Conservation (phyloP, 2,888 invertebrate genomes). For the Apodemia zela region DNA sequence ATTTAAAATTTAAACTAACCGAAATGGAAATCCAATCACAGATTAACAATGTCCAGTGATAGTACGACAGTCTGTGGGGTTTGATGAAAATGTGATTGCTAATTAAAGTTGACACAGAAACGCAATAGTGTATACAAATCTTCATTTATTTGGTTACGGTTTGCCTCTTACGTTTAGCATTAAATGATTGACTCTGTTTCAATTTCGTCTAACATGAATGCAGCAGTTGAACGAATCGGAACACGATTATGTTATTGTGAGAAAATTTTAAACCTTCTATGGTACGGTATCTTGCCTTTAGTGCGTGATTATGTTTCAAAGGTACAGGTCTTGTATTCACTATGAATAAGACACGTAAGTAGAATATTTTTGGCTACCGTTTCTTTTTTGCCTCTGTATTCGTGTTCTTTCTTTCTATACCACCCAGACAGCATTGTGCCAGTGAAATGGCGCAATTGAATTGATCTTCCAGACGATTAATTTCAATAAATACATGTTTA, state of each 20-base stretch:
- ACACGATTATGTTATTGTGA: conserved; percentile 78
- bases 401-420: conserved; percentile 39
- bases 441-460: conserved; percentile 63
- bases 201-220: conserved; percentile 77
- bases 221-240: conserved; percentile 72
- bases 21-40: conserved; percentile 66
- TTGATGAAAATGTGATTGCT: conserved; percentile 76
- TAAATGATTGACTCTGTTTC: conserved; percentile 79
- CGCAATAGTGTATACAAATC: conserved; percentile 71
- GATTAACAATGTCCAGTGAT: conserved; percentile 61
- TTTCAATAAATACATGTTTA: conserved; percentile 66
- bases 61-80: conserved; percentile 57
- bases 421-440: conserved; percentile 68
- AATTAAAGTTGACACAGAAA: conserved; percentile 80
- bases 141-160: conserved; percentile 77
- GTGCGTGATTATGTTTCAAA: conserved; percentile 64
- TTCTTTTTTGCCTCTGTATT: conserved; percentile 36
- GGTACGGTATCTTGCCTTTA: conserved; percentile 55
- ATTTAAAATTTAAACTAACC: conserved; percentile 54
- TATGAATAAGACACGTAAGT: conserved; percentile 77
- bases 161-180: conserved; percentile 73
- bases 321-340: conserved; percentile 54
- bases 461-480: conserved; percentile 75
- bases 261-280: conserved; percentile 69
- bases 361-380: conserved; percentile 36